phyloP scores from a whole-genome alignment of 2,888 invertebrate species.

The Microdon myrmicae region DNA sequence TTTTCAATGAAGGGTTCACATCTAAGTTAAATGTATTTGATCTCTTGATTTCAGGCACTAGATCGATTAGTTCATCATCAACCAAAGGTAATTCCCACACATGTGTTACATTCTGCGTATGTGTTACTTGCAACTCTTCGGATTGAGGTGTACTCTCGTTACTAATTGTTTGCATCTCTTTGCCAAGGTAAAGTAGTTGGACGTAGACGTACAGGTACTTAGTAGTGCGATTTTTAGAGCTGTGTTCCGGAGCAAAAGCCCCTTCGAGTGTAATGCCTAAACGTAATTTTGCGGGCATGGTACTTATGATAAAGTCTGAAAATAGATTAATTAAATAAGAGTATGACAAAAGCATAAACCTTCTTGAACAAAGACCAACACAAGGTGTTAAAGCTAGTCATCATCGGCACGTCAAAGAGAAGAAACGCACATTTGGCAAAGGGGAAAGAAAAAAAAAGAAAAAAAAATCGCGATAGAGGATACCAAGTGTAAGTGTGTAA shows the following conservation, averaged over 20 bases:
- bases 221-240: constrained; percentile 67
- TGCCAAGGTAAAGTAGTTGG: constrained; percentile 59
- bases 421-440: too few relatives aligned
- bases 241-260: constrained; percentile 70
- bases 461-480: too few relatives aligned
- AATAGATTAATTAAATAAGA: too few relatives aligned
- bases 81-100: constrained; percentile 63
- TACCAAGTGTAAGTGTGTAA: too few relatives aligned
- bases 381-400: too few relatives aligned
- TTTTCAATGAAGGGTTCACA: constrained; percentile 41
- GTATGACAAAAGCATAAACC: too few relatives aligned
- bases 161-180: constrained; percentile 9
- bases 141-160: constrained; percentile 11
- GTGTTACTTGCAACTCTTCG: constrained; percentile 29
- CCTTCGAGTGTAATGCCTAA: constrained; percentile 72
- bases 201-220: constrained; percentile 69
- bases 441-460: too few relatives aligned
- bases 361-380: too few relatives aligned
- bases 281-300: constrained; percentile 64
- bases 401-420: too few relatives aligned
- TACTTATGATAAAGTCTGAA: constrained; percentile 60
- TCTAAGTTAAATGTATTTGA: constrained; percentile 59
- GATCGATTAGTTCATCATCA: constrained; percentile 61
- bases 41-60: constrained; percentile 67
- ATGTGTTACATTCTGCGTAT: constrained; percentile 43